These are phyloP conservation scores for Antigone vipio DNA, from an alignment of 2,113 vertebrate species.

Conservation along the genomic window DNA sequence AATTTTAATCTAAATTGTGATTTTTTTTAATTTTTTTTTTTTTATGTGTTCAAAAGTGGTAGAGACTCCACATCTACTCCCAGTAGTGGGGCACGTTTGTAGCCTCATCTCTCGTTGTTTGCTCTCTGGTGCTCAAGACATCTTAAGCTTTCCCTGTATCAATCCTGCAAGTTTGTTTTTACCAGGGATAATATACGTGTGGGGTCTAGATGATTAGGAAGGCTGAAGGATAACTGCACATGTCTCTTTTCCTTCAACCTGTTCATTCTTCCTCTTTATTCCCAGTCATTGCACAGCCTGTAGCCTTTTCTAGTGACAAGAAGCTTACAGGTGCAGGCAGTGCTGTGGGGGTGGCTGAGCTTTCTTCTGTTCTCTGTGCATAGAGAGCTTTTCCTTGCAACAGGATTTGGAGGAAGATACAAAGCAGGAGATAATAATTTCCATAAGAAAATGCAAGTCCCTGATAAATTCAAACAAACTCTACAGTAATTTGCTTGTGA, in stretches of 20 bases:
- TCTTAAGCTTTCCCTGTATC: not conserved
- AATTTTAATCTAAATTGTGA: not conserved
- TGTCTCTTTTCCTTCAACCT: not conserved
- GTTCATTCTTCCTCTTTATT: not conserved
- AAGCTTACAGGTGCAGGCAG: not conserved
- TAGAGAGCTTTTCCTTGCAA: not conserved
- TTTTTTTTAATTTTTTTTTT: no score
- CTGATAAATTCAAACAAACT: not conserved
- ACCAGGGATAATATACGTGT: not conserved
- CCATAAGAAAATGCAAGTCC: not conserved
- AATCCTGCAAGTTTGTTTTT: not conserved
- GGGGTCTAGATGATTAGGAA: not conserved
- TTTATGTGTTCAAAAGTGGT: not conserved
- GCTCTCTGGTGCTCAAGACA: not conserved
- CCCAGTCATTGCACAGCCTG: not conserved
- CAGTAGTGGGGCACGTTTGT: not conserved
- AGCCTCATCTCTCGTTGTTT: not conserved
- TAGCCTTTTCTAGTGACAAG: not conserved
- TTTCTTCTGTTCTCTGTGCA: not conserved
- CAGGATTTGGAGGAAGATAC: not conserved
- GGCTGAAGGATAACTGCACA: not conserved
- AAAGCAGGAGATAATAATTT: not conserved
- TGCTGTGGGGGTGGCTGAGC: not conserved
- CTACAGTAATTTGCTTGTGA: not conserved
- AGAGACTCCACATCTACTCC: not conserved